Conservation (phyloP, 2,797 vertebrate species). For the Anguilla pacifica region DNA sequence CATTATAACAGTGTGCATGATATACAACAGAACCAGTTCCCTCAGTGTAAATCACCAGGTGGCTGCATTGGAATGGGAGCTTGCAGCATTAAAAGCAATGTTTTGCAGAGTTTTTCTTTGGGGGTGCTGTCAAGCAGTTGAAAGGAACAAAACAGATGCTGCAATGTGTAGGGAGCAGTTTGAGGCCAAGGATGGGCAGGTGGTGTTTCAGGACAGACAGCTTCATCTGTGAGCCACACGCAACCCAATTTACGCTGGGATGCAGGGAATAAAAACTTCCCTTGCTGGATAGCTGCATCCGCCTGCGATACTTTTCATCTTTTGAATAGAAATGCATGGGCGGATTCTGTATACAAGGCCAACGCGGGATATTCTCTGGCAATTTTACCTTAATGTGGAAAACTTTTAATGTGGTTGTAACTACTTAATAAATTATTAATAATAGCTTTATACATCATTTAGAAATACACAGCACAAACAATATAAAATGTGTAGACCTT, state of each 20-base stretch:
- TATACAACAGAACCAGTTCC: background rate
- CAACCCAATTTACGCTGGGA: slow-evolving; percentile 1
- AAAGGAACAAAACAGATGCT: slow-evolving; percentile 33
- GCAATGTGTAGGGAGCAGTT: slow-evolving; percentile 5
- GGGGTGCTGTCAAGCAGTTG: slow-evolving; percentile 24
- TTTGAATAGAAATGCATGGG: background rate
- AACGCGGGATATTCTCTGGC: too few relatives aligned
- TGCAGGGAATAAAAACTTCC: background rate
- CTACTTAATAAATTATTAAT: background rate
- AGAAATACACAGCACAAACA: background rate
- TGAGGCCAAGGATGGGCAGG: background rate
- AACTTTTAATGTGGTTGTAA: background rate
- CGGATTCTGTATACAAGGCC: background rate
- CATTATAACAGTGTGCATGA: too few relatives aligned
- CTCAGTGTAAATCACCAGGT: background rate
- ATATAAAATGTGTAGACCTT: background rate
- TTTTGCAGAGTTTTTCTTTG: background rate
- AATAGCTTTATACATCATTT: background rate
- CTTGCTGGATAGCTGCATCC: background rate
- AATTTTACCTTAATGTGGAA: background rate
- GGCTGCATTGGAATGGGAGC: slow-evolving; percentile 15
- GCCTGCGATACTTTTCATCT: background rate
- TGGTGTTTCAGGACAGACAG: slow-evolving; percentile 12
- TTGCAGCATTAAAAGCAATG: slow-evolving; percentile 13
- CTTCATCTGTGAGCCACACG: slow-evolving; percentile 28